A percentile compares a stretch with the other conserved stretches of the same genome.
These are phyloP conservation scores for Thera obeliscata DNA, from an alignment of 2,888 invertebrate genomes.

Conservation along the genomic window DNA sequence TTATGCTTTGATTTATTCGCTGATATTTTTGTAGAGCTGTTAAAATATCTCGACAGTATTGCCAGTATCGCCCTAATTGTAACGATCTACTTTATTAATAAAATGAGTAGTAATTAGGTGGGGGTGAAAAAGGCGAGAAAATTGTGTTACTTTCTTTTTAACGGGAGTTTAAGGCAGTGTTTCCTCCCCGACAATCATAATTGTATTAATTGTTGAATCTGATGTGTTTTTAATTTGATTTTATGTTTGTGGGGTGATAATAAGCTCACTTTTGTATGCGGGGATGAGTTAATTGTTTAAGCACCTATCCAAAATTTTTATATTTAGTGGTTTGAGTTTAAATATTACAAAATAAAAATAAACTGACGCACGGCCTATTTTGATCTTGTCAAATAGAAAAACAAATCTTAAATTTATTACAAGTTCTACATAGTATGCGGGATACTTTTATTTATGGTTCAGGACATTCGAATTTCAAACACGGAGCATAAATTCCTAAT, in stretches of 20 bases:
- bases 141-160: constrained; percentile 76
- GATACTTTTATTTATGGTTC: constrained; percentile 60
- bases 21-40: constrained; percentile 38
- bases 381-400: no score
- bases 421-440: constrained; percentile 7
- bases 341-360: no score
- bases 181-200: constrained; percentile 72
- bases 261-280: constrained; percentile 28
- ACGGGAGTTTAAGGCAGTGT: constrained; percentile 72
- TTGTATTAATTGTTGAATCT: constrained; percentile 76
- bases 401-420: no score
- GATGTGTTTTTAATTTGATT: constrained; percentile 54
- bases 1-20: constrained; percentile 38
- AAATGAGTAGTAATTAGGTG: constrained; percentile 78
- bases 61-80: constrained; percentile 66
- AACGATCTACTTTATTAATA: constrained; percentile 79
- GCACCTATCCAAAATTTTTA: constrained; percentile 10
- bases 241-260: constrained; percentile 38
- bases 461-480: constrained; percentile 72
- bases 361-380: neutral
- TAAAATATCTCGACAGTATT: constrained; percentile 31
- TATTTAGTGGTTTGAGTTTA: neutral
- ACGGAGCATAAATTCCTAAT: constrained; percentile 80
- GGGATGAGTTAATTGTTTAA: constrained; percentile 18
- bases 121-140: constrained; percentile 80